Conservation (phyloP, 2,888 invertebrate species). For the Hirtodrosophila confusa region DNA sequence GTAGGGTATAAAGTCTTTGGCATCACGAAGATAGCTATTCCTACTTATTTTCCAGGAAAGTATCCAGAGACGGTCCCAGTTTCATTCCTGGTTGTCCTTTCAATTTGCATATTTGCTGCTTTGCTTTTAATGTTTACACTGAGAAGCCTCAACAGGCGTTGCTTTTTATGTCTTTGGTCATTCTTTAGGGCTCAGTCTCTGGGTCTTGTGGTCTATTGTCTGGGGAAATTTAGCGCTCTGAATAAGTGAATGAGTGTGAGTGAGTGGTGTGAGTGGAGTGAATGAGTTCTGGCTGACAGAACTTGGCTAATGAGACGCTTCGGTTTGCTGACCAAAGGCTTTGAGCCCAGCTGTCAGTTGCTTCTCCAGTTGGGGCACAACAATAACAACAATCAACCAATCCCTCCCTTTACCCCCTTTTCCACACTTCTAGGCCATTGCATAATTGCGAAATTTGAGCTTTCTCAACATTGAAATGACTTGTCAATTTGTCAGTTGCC, state of each 20-base stretch:
- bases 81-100: conserved; percentile 60
- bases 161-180: conserved; percentile 59
- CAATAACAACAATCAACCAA: neutral
- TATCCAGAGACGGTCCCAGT: neutral
- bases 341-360: conserved; percentile 32
- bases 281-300: conserved; percentile 37
- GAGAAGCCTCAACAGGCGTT: conserved; percentile 17
- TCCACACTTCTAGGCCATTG: conserved; percentile 6
- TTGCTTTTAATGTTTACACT: conserved; percentile 49
- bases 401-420: no score
- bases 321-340: conserved; percentile 13
- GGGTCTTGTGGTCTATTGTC: conserved; percentile 68
- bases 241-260: conserved; percentile 41
- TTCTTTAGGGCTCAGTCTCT: conserved; percentile 24
- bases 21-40: no score
- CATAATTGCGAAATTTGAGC: conserved; percentile 57
- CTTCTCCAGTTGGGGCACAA: neutral
- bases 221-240: conserved; percentile 67
- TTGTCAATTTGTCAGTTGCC: conserved; percentile 41
- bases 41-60: neutral
- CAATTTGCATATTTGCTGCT: conserved; percentile 73
- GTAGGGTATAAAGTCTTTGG: no score
- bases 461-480: conserved; percentile 40
- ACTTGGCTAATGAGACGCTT: conserved; percentile 40
- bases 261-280: conserved; percentile 37